Percentiles rank a stretch among this genome's conserved stretches.
These are phyloP conservation scores for Phoxinus phoxinus DNA, from an alignment of 2,113 vertebrate genomes.

Conservation along the genomic window DNA sequence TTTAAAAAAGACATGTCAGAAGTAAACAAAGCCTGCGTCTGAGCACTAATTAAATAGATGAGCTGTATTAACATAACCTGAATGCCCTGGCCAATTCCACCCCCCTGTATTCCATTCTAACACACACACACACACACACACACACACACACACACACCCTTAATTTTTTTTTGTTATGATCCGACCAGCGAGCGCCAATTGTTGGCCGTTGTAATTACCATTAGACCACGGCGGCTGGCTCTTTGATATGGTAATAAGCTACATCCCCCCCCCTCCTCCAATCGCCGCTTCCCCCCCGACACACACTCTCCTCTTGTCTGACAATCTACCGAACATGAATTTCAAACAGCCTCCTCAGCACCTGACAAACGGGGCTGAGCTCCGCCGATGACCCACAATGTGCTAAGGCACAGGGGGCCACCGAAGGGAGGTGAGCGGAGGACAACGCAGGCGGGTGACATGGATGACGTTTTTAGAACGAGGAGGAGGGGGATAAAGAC, in stretches of 20 bases:
- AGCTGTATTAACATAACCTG: slow-evolving; percentile 85
- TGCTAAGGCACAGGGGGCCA: slow-evolving; percentile 39
- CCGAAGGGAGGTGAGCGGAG: background rate
- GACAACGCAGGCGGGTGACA: slow-evolving; percentile 39
- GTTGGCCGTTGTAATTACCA: slow-evolving; percentile 95
- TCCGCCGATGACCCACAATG: slow-evolving; percentile 62
- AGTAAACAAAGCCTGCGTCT: slow-evolving; percentile 79
- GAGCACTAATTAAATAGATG: slow-evolving; percentile 84
- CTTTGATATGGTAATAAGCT: slow-evolving; percentile 99
- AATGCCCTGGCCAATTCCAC: slow-evolving; percentile 84
- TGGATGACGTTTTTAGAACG: background rate
- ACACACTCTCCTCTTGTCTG: slow-evolving; percentile 45
- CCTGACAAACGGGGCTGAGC: slow-evolving; percentile 80
- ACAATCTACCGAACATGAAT: slow-evolving; percentile 79
- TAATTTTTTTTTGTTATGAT: slow-evolving; percentile 83
- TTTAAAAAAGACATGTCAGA: slow-evolving; percentile 73
- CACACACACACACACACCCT: background rate
- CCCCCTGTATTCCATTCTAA: slow-evolving; percentile 38
- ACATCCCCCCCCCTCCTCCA: slow-evolving; percentile 76
- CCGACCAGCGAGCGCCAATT: slow-evolving; percentile 89
- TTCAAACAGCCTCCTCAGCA: slow-evolving; percentile 88
- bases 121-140: slow-evolving; percentile 17
- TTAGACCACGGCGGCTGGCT: slow-evolving; percentile 87
- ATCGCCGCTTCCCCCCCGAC: slow-evolving; percentile 42
- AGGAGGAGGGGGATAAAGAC: slow-evolving; percentile 23